Conservation (phyloP, 2,113 vertebrate species). For the Triplophysa siluroides region DNA sequence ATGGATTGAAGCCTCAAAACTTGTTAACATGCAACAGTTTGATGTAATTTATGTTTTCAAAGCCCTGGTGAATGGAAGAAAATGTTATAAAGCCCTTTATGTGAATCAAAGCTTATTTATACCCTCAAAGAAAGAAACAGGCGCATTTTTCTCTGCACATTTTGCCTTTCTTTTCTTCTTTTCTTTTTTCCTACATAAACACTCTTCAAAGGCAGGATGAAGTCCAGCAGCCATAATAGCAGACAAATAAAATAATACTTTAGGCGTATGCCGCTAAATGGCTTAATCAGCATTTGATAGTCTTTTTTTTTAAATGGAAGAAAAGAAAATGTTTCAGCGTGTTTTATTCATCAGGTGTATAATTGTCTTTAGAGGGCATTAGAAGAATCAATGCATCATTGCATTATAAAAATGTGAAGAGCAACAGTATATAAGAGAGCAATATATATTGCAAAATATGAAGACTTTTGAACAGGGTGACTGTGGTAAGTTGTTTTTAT, state of each 20-base stretch:
- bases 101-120: slow-evolving; percentile 40
- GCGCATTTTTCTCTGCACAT: slow-evolving; percentile 32
- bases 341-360: not conserved
- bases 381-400: too few species aligned
- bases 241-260: slow-evolving; percentile 40
- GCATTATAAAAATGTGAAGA: too few species aligned
- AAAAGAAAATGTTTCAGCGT: not conserved
- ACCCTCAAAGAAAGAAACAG: slow-evolving; percentile 32
- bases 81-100: slow-evolving; percentile 41
- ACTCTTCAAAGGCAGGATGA: slow-evolving; percentile 33
- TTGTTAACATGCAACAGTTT: slow-evolving; percentile 30
- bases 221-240: slow-evolving; percentile 35
- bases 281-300: slow-evolving; percentile 34
- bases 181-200: slow-evolving; percentile 30
- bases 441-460: too few species aligned
- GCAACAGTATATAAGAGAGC: too few species aligned
- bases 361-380: too few species aligned
- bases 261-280: slow-evolving; percentile 15
- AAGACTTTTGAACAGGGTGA: too few species aligned
- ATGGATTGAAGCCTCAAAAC: slow-evolving; percentile 4
- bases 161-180: slow-evolving; percentile 23
- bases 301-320: not conserved
- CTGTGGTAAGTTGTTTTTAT: too few species aligned
- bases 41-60: slow-evolving; percentile 39
- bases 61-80: slow-evolving; percentile 30